Evolutionary conservation across 2,797 vertebrate species (phyloP), one percentile per base, ranked within the genome.

Genomic region (Pangasius mekongensis): DNA sequence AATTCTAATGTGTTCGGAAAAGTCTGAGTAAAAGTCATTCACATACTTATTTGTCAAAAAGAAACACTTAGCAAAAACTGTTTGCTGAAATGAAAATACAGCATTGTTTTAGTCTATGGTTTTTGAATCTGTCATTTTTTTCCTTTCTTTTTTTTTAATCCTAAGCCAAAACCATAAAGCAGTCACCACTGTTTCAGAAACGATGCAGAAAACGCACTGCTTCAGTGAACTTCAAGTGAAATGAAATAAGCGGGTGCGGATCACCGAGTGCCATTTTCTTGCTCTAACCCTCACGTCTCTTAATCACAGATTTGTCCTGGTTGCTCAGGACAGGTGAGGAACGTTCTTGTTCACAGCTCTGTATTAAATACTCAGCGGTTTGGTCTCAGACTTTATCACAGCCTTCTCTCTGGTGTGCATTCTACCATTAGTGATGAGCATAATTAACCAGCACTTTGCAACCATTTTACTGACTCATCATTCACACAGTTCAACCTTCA

Each of bases 41-140:
- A 49, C 83, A 18, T 11, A 43, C 82, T 58, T 67, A 47, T 78
- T 49, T 69, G 33, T 67, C 36, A 33, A 88, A 67, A 67, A 83
- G 47, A 88, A 88, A 69, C 87, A 58, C 49, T 83, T 67, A 58
- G 36, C 47, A 88, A 84, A 84, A 69, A 52, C 73, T 67, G 58
- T 84, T 84, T 84, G 52, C 43, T 27, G 47, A 30, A 88, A 52
- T 66, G 56, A 84, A 83, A 66, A 83, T 52, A 16, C 8, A 49
- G 82, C 62, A 22, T 49, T 67, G 82, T 67, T 83, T 67, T 52
- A 49, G 39, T 49, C 82, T 33, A 0, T 33, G 36, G 1, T 16
- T 18, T 52, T 18, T n/a, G 16, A 30, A 30, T 22, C 60, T 67
- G 82, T 30, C 62, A 62, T 14, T 66, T 66, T 20, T 3, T n/a